Evolutionary conservation across 2,113 vertebrate species (phyloP).

Genomic region (Hypomesus transpacificus): DNA sequence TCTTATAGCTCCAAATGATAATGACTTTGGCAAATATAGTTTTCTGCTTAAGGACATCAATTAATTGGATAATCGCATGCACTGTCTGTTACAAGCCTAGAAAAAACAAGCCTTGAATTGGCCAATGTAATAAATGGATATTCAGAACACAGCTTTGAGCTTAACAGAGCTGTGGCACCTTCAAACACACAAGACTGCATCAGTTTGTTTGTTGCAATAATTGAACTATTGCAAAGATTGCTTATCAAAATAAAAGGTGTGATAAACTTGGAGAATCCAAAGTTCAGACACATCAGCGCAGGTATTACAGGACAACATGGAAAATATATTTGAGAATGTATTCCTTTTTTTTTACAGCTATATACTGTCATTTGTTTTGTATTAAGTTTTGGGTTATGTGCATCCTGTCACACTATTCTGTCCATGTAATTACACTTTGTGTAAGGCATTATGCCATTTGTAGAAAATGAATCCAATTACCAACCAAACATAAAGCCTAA

Average conservation of each 20-base stretch:
- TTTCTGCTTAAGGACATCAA: constrained; percentile 99
- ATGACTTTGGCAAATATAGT: constrained; percentile 99
- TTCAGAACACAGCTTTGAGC: constrained; percentile 49
- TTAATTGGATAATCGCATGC: constrained; percentile 66
- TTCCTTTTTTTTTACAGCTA: too few relatives aligned
- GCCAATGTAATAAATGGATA: constrained; percentile 22
- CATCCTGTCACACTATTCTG: too few relatives aligned
- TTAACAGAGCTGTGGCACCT: constrained; percentile 49
- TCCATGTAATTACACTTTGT: too few relatives aligned
- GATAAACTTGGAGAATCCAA: constrained; percentile 23
- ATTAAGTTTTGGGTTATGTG: too few relatives aligned
- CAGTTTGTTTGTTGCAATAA: constrained; percentile 41
- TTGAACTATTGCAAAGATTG: constrained; percentile 29
- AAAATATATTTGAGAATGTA: background rate
- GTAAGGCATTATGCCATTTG: too few relatives aligned
- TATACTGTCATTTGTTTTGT: too few relatives aligned
- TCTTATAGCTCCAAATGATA: constrained; percentile 96
- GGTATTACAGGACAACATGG: background rate
- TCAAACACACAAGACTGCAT: constrained; percentile 42
- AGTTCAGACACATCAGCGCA: background rate
- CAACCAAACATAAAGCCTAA: too few relatives aligned
- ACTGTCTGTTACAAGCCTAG: constrained; percentile 42
- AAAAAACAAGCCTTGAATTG: constrained; percentile 28
- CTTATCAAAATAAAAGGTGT: constrained; percentile 9
- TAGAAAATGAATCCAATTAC: too few relatives aligned